These are phyloP conservation scores for Lagorchestes hirsutus DNA, from an alignment of 2,797 vertebrate genomes.

Conservation along the genomic window DNA sequence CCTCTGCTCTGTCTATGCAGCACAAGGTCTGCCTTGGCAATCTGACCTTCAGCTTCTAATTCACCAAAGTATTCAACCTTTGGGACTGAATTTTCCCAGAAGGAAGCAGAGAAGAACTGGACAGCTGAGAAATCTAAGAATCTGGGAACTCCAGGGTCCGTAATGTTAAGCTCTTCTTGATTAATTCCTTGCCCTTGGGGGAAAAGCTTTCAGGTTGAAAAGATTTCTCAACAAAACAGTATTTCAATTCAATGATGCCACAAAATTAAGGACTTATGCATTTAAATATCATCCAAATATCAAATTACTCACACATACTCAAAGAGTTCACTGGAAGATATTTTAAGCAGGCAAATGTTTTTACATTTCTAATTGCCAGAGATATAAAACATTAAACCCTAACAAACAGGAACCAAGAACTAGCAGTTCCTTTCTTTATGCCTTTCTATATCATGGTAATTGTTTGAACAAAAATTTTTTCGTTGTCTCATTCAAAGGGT, in stretches of 20 bases:
- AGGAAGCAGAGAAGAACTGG: constrained; percentile 57
- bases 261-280: constrained; percentile 49
- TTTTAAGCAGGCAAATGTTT: constrained; percentile 53
- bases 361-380: constrained; percentile 43
- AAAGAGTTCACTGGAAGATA: constrained; percentile 13
- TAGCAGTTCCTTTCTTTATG: constrained; percentile 1
- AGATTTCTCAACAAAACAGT: constrained; percentile 43
- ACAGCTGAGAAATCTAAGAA: constrained; percentile 46
- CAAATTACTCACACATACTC: constrained; percentile 39
- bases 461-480: constrained; percentile 27
- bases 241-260: constrained; percentile 34
- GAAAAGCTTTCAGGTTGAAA: constrained; percentile 37
- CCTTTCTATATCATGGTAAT: not conserved
- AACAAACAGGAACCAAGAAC: constrained; percentile 43
- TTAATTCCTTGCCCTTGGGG: not conserved
- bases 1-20: constrained; percentile 77
- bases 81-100: constrained; percentile 61
- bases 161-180: constrained; percentile 11
- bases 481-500: constrained; percentile 33
- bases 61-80: constrained; percentile 73
- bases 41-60: constrained; percentile 79
- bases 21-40: constrained; percentile 79
- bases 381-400: constrained; percentile 60
- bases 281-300: constrained; percentile 50
- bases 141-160: not conserved